phyloP scores from a whole-genome alignment of 2,797 vertebrate genomes.

The Tolypeutes matacus region DNA sequence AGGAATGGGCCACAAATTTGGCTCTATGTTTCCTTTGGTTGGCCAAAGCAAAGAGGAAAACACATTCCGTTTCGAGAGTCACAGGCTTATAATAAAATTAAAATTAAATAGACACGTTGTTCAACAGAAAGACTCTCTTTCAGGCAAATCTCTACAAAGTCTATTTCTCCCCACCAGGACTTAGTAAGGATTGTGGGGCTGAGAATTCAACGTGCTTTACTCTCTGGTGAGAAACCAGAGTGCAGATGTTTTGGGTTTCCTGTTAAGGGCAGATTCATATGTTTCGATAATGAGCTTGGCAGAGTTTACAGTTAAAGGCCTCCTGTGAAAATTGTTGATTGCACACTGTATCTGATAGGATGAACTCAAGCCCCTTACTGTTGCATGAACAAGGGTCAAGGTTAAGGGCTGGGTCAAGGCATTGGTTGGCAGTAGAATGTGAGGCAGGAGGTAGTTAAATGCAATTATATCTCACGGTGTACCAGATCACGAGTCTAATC shows the following conservation, averaged over 20 bases:
- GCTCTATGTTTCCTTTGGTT: not conserved
- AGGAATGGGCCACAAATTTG: not conserved
- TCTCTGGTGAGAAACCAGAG: not conserved
- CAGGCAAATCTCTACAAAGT: not conserved
- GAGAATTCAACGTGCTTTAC: not conserved
- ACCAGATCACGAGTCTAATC: not conserved
- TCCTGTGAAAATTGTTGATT: not conserved
- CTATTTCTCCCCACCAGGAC: not conserved
- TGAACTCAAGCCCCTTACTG: not conserved
- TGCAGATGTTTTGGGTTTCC: not conserved
- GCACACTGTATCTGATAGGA: not conserved
- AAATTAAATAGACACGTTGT: slow-evolving; percentile 24
- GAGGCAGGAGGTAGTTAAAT: not conserved
- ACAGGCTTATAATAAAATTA: slow-evolving; percentile 34
- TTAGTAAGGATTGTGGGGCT: not conserved
- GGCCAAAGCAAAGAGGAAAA: slow-evolving; percentile 57
- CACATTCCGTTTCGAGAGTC: slow-evolving; percentile 32
- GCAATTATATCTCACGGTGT: not conserved
- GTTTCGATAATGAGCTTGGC: not conserved
- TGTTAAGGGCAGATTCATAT: not conserved
- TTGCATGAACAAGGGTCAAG: not conserved
- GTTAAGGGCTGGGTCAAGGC: not conserved
- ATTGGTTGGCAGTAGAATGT: not conserved
- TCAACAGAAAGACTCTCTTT: slow-evolving; percentile 29
- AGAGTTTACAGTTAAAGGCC: not conserved